Conservation (phyloP, 2,888 invertebrate species). For the Chalcis sispes region DNA sequence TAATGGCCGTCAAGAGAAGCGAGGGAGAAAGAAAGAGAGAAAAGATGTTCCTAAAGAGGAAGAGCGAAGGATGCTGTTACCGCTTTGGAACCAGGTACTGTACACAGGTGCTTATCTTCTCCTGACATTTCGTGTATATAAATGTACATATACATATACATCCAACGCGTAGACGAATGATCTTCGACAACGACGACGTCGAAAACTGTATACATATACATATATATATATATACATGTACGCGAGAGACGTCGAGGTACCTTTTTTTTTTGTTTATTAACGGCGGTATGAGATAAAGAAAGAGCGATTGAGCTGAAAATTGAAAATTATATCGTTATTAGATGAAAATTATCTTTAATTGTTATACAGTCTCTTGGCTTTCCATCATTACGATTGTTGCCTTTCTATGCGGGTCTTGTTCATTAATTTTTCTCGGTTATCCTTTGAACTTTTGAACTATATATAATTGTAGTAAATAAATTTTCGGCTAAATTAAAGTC, state of each 20-base stretch:
- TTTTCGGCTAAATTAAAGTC: too few relatives aligned
- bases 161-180: conserved; percentile 54
- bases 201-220: too few relatives aligned
- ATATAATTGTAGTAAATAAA: too few relatives aligned
- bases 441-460: too few relatives aligned
- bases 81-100: conserved; percentile 45
- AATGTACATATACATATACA: too few relatives aligned
- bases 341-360: conserved; percentile 40
- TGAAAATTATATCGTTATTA: conserved; percentile 35
- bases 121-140: conserved; percentile 49
- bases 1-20: conserved; percentile 65
- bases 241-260: background rate
- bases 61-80: conserved; percentile 2
- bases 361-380: background rate
- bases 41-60: background rate
- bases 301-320: conserved; percentile 33
- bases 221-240: too few relatives aligned
- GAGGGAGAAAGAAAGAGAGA: conserved; percentile 20
- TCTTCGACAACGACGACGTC: conserved; percentile 38
- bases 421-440: too few relatives aligned
- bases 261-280: too few relatives aligned
- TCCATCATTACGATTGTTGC: too few relatives aligned
- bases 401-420: too few relatives aligned
- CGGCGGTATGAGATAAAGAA: conserved; percentile 40
- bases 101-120: conserved; percentile 59